Conservation (phyloP, 2,113 vertebrate species). For the Lepus timidus region DNA sequence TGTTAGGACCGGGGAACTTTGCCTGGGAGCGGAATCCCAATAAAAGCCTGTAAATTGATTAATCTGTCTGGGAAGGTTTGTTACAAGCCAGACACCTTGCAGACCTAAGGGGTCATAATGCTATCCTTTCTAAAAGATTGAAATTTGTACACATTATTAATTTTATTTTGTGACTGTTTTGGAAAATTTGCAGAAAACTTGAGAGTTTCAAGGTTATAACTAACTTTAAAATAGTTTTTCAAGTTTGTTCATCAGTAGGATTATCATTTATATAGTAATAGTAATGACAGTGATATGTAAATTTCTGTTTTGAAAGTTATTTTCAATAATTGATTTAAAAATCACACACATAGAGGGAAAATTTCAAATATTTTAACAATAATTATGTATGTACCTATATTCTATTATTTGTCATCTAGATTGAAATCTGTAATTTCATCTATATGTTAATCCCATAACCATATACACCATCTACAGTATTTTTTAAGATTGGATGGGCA, state of each 20-base stretch:
- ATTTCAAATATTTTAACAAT: not conserved
- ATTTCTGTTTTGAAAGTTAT: not conserved
- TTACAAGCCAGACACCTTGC: no score
- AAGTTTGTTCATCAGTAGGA: not conserved
- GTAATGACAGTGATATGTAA: not conserved
- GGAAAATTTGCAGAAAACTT: not conserved
- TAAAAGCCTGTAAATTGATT: no score
- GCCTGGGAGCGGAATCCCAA: no score
- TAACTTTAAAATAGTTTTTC: not conserved
- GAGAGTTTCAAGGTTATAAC: not conserved
- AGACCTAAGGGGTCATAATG: no score
- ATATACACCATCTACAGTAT: not conserved
- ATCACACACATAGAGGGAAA: not conserved
- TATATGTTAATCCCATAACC: not conserved
- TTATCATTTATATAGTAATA: slow-evolving; percentile 7
- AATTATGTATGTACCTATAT: not conserved
- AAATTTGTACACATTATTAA: not conserved
- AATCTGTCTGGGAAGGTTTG: no score
- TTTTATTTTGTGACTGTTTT: not conserved
- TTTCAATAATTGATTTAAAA: not conserved
- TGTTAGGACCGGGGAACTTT: no score
- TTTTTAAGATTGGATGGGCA: not conserved
- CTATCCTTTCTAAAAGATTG: not conserved
- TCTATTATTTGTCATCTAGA: no score
- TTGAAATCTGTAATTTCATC: not conserved